Base-by-base conservation (phyloP, 2,888 invertebrate species). In the Ametastegia equiseti region DNA sequence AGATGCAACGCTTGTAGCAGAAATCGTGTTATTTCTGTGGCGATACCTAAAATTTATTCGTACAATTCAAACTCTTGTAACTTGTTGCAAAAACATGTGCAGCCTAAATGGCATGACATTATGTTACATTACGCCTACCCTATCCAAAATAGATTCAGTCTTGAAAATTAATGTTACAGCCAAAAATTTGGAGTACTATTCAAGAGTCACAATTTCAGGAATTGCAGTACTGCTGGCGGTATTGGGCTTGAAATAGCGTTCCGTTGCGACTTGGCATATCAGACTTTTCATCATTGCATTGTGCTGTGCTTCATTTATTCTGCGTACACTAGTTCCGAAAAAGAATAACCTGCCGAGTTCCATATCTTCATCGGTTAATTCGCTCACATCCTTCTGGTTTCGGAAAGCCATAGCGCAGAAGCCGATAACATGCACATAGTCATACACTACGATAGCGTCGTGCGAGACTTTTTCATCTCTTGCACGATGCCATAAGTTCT, bases 281-380 rank as follows among this genome's bases (percentile, higher is more conserved):
- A 75, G 30, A 54, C 5, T 75, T 36, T 75, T 75, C 6, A 30
- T 9, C 75, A 75, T 33, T 1, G 13, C 6, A 75, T 75, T 75
- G 23, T 75, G 50, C 13, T 54, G 19, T 11, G 54, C 13, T 75
- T 75, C 75, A 39, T 36, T 75, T 75, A 75, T 19, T 75, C 54
- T 75, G 27, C 75, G 50, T 36, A 50, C 19, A 54, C 36, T 54
- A 1, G 54, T 19, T 36, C 75, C 75, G 7, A 50, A 75, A 0
- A 50, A 30, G 11, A 75, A 50, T 23, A 75, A n/a, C 19, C 75
- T 75, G 1, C 75, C 75, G 36, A 75, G 50, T 54, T 75, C 39
- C 23, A 75, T 54, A 75, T 75, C 75, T 1, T 75, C 54, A 19
- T 54, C n/a, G 7, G 75, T 75, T 13, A 75, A 54, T 30, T 75